Conservation (phyloP, 30 jellyfish, hydroid and myxozoan species). For the Hydractinia echinata region DNA sequence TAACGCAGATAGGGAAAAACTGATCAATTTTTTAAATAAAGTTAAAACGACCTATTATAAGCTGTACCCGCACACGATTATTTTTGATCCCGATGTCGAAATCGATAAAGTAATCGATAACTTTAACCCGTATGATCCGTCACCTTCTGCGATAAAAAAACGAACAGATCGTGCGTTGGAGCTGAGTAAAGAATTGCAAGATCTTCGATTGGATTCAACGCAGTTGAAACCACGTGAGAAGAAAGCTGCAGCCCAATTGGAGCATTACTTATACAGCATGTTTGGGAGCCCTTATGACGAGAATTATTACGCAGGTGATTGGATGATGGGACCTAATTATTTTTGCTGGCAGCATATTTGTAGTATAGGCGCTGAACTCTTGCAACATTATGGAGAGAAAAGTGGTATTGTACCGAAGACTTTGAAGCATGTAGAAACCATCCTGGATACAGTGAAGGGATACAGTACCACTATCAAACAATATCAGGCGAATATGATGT, state of each 20-base stretch:
- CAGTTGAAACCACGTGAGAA: slow-evolving; percentile 56
- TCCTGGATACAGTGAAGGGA: slow-evolving; percentile 44
- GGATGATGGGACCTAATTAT: slow-evolving; percentile 98
- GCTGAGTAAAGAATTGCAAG: slow-evolving; percentile 40
- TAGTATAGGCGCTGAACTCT: slow-evolving; percentile 44
- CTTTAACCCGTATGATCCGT: slow-evolving; percentile 75
- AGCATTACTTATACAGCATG: slow-evolving; percentile 70
- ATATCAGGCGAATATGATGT: slow-evolving; percentile 59
- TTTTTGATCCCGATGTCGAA: slow-evolving; percentile 63
- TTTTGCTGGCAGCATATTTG: slow-evolving; percentile 97
- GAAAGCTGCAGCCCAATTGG: slow-evolving; percentile 86
- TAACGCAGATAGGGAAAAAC: slow-evolving; percentile 10
- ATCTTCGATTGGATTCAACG: slow-evolving; percentile 32
- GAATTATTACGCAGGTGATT: slow-evolving; percentile 86
- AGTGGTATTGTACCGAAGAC: slow-evolving; percentile 46
- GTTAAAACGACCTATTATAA: slow-evolving; percentile 60
- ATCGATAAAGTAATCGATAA: slow-evolving; percentile 40
- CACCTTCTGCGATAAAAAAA: slow-evolving; percentile 52
- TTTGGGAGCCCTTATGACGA: slow-evolving; percentile 87
- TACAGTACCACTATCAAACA: slow-evolving; percentile 43
- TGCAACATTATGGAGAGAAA: slow-evolving; percentile 43
- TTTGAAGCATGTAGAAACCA: slow-evolving; percentile 50
- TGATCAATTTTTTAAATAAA: slow-evolving; percentile 35
- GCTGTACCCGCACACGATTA: slow-evolving; percentile 61
- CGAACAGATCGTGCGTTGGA: slow-evolving; percentile 65